Evolutionary conservation across 2,113 vertebrate species (phyloP).

Genomic region (Antigone vipio): DNA sequence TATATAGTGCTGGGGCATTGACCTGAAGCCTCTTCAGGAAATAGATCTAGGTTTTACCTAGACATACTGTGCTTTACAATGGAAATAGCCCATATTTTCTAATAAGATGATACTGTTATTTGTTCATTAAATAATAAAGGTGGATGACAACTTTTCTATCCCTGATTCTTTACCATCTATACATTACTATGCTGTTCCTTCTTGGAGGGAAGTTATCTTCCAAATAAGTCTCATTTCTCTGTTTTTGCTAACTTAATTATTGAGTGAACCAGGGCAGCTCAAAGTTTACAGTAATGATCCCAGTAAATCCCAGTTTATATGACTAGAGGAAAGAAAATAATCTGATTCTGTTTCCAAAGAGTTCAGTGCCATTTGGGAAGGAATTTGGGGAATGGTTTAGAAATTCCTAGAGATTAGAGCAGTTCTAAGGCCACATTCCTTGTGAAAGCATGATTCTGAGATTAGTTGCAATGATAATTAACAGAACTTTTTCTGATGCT

Average conservation of each 20-base stretch:
- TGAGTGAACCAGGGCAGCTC: neutral
- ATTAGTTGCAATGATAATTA: neutral
- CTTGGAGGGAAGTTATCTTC: conserved; percentile 9
- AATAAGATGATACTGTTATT: neutral
- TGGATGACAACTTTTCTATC: neutral
- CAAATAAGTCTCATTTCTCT: conserved; percentile 55
- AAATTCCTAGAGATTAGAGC: conserved; percentile 4
- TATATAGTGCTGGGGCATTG: conserved; percentile 30
- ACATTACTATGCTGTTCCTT: neutral
- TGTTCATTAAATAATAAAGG: conserved; percentile 41
- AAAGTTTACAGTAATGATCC: conserved; percentile 4
- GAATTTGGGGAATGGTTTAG: neutral
- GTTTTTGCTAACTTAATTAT: conserved; percentile 1
- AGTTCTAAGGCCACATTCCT: neutral
- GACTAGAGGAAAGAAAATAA: neutral
- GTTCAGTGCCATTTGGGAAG: neutral
- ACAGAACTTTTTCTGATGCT: neutral
- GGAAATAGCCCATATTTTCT: neutral
- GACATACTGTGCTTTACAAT: neutral
- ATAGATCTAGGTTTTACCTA: neutral
- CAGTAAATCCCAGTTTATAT: neutral
- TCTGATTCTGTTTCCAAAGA: neutral
- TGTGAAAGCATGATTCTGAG: conserved; percentile 30
- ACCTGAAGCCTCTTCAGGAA: conserved; percentile 23
- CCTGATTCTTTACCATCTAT: neutral